Evolutionary conservation across 1,140 invertebrate genomes (phyloP).

Genomic region (Leptoteleia sp.): DNA sequence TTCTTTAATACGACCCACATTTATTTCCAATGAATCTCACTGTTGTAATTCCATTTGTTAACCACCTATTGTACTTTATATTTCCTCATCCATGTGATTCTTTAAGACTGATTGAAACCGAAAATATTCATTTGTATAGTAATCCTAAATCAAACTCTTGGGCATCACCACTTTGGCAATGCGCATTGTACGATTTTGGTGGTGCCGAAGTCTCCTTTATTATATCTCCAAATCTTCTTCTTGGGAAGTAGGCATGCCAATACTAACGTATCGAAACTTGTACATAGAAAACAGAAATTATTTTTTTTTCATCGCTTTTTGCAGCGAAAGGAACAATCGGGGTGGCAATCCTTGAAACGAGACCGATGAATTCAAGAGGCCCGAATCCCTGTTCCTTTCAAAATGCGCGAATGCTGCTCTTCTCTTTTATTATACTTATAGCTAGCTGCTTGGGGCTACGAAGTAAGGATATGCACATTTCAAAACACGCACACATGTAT

Average conservation of each 20-base stretch:
- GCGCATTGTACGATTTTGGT: background rate
- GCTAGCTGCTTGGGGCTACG: slow-evolving; percentile 80
- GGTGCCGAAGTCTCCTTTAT: slow-evolving; percentile 18
- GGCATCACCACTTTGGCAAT: background rate
- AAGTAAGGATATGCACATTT: slow-evolving; percentile 74
- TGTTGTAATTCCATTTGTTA: background rate
- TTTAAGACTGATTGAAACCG: background rate
- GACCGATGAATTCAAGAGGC: slow-evolving; percentile 17
- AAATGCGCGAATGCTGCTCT: slow-evolving; percentile 71
- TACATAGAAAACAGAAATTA: slow-evolving; percentile 74
- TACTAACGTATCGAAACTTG: slow-evolving; percentile 78
- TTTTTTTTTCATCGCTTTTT: slow-evolving; percentile 77
- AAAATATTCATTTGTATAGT: slow-evolving; percentile 19
- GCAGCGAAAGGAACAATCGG: slow-evolving; percentile 72
- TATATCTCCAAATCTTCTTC: slow-evolving; percentile 56
- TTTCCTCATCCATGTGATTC: background rate
- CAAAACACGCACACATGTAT: slow-evolving; percentile 64
- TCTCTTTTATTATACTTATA: slow-evolving; percentile 74
- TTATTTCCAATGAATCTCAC: slow-evolving; percentile 5
- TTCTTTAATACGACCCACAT: slow-evolving; percentile 1
- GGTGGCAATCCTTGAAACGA: slow-evolving; percentile 33
- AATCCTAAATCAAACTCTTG: slow-evolving; percentile 8
- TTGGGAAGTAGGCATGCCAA: slow-evolving; percentile 78
- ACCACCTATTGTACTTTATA: slow-evolving; percentile 5
- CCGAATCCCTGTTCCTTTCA: slow-evolving; percentile 70